phyloP scores from a whole-genome alignment of 2,113 vertebrate genomes.

The Hydrolagus affinis region DNA sequence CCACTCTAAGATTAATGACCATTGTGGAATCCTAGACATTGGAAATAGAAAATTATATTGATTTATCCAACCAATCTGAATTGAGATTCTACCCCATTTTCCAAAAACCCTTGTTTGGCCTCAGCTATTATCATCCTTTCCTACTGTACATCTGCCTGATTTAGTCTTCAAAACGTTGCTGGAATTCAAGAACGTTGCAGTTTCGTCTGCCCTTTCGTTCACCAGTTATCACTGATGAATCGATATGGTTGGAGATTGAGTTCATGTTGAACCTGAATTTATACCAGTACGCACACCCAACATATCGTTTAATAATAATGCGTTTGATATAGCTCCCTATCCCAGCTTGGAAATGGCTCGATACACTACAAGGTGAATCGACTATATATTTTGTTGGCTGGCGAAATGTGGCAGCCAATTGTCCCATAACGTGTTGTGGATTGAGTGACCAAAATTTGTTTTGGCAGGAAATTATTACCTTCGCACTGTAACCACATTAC shows the following conservation, averaged over 20 bases:
- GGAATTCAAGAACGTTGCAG: background rate
- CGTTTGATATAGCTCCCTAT: no score
- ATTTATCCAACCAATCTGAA: constrained; percentile 19
- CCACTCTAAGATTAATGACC: constrained; percentile 9
- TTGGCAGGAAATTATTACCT: no score
- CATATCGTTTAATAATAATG: background rate
- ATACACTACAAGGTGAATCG: no score
- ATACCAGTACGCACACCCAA: background rate
- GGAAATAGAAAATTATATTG: constrained; percentile 2
- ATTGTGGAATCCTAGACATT: constrained; percentile 14
- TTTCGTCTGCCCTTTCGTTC: background rate
- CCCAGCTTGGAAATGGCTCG: no score
- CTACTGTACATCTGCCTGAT: background rate
- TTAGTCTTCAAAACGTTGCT: background rate
- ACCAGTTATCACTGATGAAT: background rate
- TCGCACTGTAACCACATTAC: background rate
- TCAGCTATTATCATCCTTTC: background rate
- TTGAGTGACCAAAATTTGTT: no score
- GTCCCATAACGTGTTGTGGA: no score
- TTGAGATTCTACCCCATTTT: constrained; percentile 19
- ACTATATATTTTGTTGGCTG: no score
- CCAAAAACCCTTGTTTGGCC: constrained; percentile 6
- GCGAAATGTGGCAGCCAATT: no score
- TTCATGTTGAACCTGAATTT: background rate
- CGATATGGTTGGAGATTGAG: background rate